A percentile compares a stretch with the other conserved stretches of the same genome.
Evolutionary conservation across 1,140 invertebrate species (phyloP).

Genomic region (Steinernema feltiae): DNA sequence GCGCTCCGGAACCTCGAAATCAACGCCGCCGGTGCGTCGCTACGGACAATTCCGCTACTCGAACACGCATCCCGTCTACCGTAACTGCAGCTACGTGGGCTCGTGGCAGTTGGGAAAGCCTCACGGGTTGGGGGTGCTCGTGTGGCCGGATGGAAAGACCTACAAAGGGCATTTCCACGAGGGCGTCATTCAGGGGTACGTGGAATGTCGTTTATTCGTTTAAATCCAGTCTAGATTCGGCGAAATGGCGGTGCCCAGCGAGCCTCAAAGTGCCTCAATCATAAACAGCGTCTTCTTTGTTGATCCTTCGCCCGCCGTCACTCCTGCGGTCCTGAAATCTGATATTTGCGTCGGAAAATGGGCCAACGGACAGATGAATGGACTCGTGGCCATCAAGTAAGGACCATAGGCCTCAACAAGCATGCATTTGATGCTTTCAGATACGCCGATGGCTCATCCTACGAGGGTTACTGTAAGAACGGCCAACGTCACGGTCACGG

Average conservation of each 20-base stretch:
- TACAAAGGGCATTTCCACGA: constrained; percentile 1
- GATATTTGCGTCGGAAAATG: not conserved
- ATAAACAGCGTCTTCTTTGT: constrained; percentile 8
- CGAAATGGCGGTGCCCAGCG: not conserved
- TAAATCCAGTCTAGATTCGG: not conserved
- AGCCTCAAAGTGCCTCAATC: constrained; percentile 6
- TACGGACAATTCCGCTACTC: not conserved
- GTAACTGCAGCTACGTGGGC: not conserved
- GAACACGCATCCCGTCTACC: not conserved
- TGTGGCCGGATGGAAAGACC: not conserved
- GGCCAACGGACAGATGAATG: constrained; percentile 3
- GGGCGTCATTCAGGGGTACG: not conserved
- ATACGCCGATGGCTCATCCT: not conserved
- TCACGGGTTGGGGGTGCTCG: not conserved
- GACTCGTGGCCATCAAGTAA: not conserved
- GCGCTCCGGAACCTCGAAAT: not conserved
- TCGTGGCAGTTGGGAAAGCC: not conserved
- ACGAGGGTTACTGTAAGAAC: not conserved
- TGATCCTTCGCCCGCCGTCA: not conserved
- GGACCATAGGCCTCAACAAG: not conserved
- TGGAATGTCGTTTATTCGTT: not conserved
- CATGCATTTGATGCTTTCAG: not conserved
- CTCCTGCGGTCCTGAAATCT: not conserved
- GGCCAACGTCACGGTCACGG: not conserved
- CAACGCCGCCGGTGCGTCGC: not conserved